These are phyloP conservation scores for Acanthaster planci DNA, from an alignment of 35 echinoderm and acorn worm species.

Conservation along the genomic window DNA sequence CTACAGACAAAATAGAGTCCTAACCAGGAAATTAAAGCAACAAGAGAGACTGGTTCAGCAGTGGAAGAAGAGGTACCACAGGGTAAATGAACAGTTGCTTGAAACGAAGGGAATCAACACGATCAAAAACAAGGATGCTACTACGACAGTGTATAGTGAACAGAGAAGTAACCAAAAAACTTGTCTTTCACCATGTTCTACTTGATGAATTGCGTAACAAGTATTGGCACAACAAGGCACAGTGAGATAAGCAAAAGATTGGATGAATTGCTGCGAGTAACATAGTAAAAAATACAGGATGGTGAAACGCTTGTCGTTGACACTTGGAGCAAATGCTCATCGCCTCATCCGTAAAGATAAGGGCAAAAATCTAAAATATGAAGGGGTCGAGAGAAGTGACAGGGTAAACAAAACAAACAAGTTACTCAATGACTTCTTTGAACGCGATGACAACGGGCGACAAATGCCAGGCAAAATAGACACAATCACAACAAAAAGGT, in stretches of 20 bases:
- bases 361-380: conserved; percentile 1
- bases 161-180: neutral
- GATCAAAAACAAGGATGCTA: neutral
- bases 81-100: neutral
- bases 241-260: neutral
- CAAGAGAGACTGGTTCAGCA: too few species aligned
- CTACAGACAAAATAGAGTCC: neutral
- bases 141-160: neutral
- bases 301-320: neutral
- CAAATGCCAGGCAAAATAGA: conserved; percentile 51
- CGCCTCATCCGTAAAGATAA: neutral
- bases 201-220: neutral
- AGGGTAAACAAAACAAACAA: conserved; percentile 10
- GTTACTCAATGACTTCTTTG: conserved; percentile 28
- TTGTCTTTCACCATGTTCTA: conserved; percentile 13
- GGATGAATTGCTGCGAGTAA: neutral
- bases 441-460: conserved; percentile 44
- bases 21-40: neutral
- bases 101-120: neutral
- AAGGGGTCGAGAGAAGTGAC: conserved; percentile 16
- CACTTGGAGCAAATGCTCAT: neutral
- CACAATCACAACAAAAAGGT: conserved; percentile 25
- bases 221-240: neutral
- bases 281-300: conserved; percentile 31
- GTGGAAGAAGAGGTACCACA: conserved; percentile 20